Conservation (phyloP, 2,113 vertebrate genomes). For the Rissa tridactyla region DNA sequence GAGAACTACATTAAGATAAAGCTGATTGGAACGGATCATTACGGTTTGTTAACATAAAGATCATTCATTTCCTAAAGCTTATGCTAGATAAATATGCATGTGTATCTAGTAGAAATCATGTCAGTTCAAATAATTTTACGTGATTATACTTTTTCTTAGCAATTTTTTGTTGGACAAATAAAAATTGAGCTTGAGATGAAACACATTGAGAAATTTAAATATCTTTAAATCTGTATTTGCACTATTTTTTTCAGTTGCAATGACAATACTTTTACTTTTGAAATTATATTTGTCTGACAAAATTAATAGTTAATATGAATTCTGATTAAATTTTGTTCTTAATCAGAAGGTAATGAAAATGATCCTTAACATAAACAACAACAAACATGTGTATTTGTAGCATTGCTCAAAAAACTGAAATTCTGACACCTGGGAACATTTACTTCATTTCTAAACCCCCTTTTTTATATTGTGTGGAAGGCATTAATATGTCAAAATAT, state of each 20-base stretch:
- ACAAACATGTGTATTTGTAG: background rate
- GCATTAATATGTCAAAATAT: background rate
- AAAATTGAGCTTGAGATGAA: background rate
- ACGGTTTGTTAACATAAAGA: constrained; percentile 40
- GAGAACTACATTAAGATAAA: constrained; percentile 26
- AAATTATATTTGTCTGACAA: background rate
- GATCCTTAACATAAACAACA: background rate
- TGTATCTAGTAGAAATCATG: background rate
- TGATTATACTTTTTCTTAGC: background rate
- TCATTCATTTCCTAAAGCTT: constrained; percentile 21
- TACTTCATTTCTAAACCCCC: background rate
- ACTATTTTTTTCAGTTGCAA: background rate
- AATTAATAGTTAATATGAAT: background rate
- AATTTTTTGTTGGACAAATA: background rate
- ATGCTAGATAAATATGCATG: background rate
- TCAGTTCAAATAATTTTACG: background rate
- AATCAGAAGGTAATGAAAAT: background rate
- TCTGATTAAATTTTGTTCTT: background rate
- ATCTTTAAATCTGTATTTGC: background rate
- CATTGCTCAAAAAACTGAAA: background rate
- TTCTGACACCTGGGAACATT: background rate
- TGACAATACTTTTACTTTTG: background rate
- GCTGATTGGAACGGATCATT: constrained; percentile 34
- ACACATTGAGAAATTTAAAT: background rate
- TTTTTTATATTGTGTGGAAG: background rate